These are phyloP conservation scores for Diploscapter pachys DNA, from an alignment of 1,140 invertebrate genomes.

Conservation along the genomic window DNA sequence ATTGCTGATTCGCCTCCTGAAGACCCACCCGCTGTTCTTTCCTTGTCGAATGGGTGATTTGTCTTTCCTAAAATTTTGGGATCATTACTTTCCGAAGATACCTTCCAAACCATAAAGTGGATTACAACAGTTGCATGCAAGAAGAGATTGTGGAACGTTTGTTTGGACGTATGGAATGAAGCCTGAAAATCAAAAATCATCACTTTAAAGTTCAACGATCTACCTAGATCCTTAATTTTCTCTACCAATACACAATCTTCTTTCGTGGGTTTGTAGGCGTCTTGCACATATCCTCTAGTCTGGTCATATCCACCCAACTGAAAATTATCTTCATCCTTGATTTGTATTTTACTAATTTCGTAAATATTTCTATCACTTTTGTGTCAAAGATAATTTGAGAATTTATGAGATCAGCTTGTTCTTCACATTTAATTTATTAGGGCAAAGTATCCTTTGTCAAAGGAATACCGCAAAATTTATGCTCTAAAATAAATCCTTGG, in stretches of 20 bases:
- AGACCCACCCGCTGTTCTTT: slow-evolving; percentile 42
- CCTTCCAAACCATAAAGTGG: slow-evolving; percentile 27
- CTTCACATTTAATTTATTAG: no score
- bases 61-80: slow-evolving; percentile 9
- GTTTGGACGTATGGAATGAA: slow-evolving; percentile 61
- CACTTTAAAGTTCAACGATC: neutral
- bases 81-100: no score
- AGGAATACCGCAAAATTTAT: no score
- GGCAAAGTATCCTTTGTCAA: no score
- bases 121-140: slow-evolving; percentile 38
- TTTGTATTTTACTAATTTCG: neutral
- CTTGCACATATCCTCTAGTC: slow-evolving; percentile 59
- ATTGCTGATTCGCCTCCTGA: slow-evolving; percentile 55
- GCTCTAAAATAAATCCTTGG: no score
- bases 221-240: slow-evolving; percentile 43
- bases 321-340: slow-evolving; percentile 1
- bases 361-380: neutral
- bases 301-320: slow-evolving; percentile 60
- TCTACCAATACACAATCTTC: slow-evolving; percentile 52
- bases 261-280: slow-evolving; percentile 51
- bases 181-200: slow-evolving; percentile 39
- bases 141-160: slow-evolving; percentile 59
- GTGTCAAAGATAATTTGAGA: no score
- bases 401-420: no score
- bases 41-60: slow-evolving; percentile 31